Evolutionary conservation across 1,140 invertebrate genomes (phyloP), one percentile per base, ranked within the genome.

Genomic region (Nebria ingens): DNA sequence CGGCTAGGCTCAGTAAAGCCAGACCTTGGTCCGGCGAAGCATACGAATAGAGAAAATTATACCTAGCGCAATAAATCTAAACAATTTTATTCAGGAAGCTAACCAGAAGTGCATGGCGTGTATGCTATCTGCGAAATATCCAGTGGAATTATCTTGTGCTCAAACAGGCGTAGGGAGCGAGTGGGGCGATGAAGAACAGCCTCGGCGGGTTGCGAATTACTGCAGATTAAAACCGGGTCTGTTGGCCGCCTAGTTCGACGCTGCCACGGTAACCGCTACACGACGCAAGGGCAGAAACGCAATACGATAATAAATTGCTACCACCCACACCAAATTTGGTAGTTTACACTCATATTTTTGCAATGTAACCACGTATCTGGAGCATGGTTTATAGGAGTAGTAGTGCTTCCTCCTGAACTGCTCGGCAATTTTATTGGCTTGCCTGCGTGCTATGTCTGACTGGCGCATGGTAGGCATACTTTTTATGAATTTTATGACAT

Each of bases 221-320:
- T 17, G 9, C 15, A 45, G 40, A 45, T 45, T 45, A 45, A 45
- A 45, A 3, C 40, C 15, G 15, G 15, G 3, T 45, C 17, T n/a
- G 6, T 34, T n/a, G 25, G 25, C 25, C n/a, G 25, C 25, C 25
- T 6, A n/a, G 25, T 34, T 34, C 25, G 25, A 34, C n/a, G n/a
- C 25, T 34, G 25, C 6, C n/a, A 6, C 25, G 25, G 25, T 9
- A 34, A 34, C 25, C 25, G n/a, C 25, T 9, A 6, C 6, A 34
- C 25, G 6, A 34, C 25, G 25, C 25, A 34, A 6, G 25, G 25
- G n/a, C n/a, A 34, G 6, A n/a, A 34, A 34, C 25, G 25, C 25
- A 34, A 34, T 34, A 45, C 40, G 40, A 45, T 45, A 34, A 45
- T 45, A 45, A 45, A 45, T 45, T 45, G 40, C n/a, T n/a, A n/a